phyloP scores from a whole-genome alignment of 2,113 vertebrate genomes.

The Lampris incognitus region DNA sequence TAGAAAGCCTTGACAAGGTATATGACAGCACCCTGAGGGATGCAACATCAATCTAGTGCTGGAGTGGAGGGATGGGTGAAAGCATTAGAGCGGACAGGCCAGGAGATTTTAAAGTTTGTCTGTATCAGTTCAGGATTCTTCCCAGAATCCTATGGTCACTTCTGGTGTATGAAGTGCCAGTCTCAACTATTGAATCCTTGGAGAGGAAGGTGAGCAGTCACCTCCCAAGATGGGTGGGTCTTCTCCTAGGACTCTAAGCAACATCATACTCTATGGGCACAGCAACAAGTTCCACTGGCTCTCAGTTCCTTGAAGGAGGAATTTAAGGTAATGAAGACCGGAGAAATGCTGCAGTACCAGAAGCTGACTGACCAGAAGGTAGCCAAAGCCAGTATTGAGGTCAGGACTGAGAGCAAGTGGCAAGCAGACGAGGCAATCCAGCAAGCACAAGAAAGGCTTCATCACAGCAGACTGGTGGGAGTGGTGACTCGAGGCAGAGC shows the following conservation, averaged over 20 bases:
- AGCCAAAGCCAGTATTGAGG: neutral
- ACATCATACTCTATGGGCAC: neutral
- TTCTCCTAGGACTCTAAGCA: no score
- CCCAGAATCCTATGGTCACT: slow-evolving; percentile 14
- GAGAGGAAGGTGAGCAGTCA: neutral
- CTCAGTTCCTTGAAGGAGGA: slow-evolving; percentile 1
- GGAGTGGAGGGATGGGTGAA: slow-evolving; percentile 22
- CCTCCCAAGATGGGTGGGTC: no score
- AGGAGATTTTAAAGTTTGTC: neutral
- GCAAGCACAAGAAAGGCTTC: neutral
- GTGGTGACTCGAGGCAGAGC: slow-evolving; percentile 1
- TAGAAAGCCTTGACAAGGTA: neutral
- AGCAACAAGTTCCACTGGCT: slow-evolving; percentile 20
- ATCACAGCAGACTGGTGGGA: slow-evolving; percentile 2
- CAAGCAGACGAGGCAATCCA: neutral
- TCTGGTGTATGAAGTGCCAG: neutral
- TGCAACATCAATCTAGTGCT: slow-evolving; percentile 24
- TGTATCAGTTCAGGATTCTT: no score
- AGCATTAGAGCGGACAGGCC: neutral
- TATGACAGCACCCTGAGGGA: slow-evolving; percentile 28
- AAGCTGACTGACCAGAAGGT: neutral
- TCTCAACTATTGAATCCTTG: slow-evolving; percentile 4
- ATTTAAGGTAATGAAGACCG: neutral
- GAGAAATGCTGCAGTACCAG: neutral
- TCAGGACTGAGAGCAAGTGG: neutral